phyloP scores from a whole-genome alignment of 2,888 invertebrate genomes.

The Cryptocheilus praepositus region DNA sequence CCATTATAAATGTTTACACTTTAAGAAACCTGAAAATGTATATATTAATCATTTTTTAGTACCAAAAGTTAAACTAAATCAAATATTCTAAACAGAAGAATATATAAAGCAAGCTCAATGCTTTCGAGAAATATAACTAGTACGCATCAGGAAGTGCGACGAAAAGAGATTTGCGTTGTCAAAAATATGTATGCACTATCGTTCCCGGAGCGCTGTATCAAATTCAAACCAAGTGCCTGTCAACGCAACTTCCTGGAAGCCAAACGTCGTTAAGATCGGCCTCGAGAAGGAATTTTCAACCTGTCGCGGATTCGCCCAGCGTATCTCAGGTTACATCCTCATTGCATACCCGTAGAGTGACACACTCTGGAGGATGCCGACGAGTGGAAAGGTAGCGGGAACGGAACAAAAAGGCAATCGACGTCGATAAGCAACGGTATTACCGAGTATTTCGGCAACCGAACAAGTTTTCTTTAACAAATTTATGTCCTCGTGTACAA shows the following conservation, averaged over 20 bases:
- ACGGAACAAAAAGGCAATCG: conserved; percentile 6
- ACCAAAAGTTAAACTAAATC: too few relatives aligned
- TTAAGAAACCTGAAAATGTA: too few relatives aligned
- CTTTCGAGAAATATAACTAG: too few relatives aligned
- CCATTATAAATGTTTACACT: too few relatives aligned
- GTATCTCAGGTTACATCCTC: conserved; percentile 43
- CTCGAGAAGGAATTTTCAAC: conserved; percentile 44
- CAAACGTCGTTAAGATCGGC: conserved; percentile 33
- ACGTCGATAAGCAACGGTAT: too few relatives aligned
- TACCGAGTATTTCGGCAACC: too few relatives aligned
- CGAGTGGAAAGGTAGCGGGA: conserved; percentile 11
- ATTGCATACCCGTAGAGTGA: conserved; percentile 40
- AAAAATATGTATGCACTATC: conserved; percentile 2
- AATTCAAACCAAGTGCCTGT: conserved; percentile 30
- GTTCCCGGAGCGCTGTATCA: conserved; percentile 21
- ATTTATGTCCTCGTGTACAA: too few relatives aligned
- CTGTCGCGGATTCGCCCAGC: conserved; percentile 31
- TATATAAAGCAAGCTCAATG: too few relatives aligned
- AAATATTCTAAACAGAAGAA: too few relatives aligned
- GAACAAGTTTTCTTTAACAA: too few relatives aligned
- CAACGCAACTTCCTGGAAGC: conserved; percentile 45
- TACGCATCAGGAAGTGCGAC: too few relatives aligned
- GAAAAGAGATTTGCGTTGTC: conserved; percentile 16
- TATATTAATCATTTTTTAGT: too few relatives aligned
- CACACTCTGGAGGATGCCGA: background rate